A percentile compares a stretch with the other conserved stretches of the same genome.
These are phyloP conservation scores for Odobenus rosmarus DNA, from an alignment of 2,113 vertebrate genomes.

Conservation along the genomic window DNA sequence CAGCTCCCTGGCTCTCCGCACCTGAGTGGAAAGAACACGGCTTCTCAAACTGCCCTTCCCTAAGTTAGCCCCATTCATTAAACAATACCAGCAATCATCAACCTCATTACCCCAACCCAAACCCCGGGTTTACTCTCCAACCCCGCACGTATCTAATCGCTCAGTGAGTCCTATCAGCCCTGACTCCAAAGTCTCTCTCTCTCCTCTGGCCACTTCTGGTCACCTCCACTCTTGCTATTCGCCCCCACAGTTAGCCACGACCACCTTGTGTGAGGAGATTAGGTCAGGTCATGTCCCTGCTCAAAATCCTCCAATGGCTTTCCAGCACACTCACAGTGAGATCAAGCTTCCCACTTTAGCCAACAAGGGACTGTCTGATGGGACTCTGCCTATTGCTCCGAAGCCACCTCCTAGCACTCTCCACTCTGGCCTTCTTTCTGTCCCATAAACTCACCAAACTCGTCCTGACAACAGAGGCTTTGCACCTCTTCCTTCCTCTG, in stretches of 20 bases:
- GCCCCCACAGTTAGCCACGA: neutral
- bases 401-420: neutral
- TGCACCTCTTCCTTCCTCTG: neutral
- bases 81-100: neutral
- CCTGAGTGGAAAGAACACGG: neutral
- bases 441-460: neutral
- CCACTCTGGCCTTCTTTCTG: neutral
- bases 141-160: neutral
- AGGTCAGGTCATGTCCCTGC: neutral
- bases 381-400: neutral
- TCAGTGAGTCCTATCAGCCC: neutral
- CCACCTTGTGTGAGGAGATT: neutral
- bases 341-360: neutral
- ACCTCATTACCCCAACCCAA: neutral
- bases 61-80: neutral
- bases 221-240: neutral
- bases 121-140: neutral
- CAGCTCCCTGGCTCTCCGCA: neutral
- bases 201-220: neutral
- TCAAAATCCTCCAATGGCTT: neutral
- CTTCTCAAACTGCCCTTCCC: neutral
- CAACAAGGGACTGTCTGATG: neutral
- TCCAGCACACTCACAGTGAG: neutral
- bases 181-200: neutral
- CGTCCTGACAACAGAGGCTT: neutral